Conservation (phyloP, 1,140 invertebrate genomes). For the Homarus americanus region DNA sequence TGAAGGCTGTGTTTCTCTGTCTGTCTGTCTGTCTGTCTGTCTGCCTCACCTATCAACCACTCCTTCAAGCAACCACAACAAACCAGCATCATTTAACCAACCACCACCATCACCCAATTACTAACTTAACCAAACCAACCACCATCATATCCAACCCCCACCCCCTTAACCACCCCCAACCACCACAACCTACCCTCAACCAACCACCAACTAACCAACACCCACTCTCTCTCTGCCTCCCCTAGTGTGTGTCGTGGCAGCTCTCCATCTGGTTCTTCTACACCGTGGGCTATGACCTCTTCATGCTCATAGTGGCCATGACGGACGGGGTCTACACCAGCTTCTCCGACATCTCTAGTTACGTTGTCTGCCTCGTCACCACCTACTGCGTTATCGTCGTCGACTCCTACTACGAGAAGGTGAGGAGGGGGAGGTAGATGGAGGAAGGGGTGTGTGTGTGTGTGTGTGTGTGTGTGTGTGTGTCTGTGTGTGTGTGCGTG, state of each 20-base stretch:
- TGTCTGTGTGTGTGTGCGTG: background rate
- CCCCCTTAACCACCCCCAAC: background rate
- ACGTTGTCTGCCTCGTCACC: conserved; percentile 71
- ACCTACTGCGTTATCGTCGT: conserved; percentile 73
- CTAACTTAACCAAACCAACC: background rate
- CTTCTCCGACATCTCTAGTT: conserved; percentile 71
- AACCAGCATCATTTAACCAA: background rate
- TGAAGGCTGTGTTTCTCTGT: background rate
- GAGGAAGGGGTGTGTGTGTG: background rate
- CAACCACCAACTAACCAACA: background rate
- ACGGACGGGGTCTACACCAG: conserved; percentile 72
- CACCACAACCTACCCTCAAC: background rate
- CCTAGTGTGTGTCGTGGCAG: conserved; percentile 69
- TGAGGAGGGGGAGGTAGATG: background rate
- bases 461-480: background rate
- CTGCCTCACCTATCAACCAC: background rate
- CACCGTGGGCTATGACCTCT: conserved; percentile 73
- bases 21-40: background rate
- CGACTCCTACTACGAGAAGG: conserved; percentile 74
- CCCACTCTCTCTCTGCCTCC: background rate
- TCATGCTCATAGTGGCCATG: conserved; percentile 68
- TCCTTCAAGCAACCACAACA: background rate
- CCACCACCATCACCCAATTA: background rate
- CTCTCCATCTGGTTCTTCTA: conserved; percentile 75
- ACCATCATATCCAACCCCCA: background rate